Conservation (phyloP, 2,113 vertebrate genomes). For the Malurus alboscapulatus region DNA sequence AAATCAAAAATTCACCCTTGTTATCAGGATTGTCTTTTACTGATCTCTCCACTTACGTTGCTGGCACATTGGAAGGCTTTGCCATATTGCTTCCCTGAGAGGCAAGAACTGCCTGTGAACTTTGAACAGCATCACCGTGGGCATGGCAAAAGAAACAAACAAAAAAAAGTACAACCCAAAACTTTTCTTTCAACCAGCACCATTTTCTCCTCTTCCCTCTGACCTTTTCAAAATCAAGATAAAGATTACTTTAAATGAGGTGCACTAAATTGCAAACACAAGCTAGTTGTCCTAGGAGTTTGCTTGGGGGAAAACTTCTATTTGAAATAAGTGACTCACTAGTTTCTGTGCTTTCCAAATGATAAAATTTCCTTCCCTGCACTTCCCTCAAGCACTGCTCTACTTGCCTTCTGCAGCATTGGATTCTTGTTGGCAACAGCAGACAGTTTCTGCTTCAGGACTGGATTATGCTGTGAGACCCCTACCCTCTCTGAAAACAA, state of each 20-base stretch:
- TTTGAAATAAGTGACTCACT: constrained; percentile 17
- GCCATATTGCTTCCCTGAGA: background rate
- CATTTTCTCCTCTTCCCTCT: background rate
- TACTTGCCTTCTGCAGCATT: background rate
- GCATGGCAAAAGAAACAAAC: background rate
- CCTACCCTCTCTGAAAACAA: background rate
- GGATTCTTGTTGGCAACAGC: background rate
- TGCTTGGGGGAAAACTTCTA: background rate
- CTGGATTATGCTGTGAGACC: background rate
- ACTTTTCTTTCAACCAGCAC: background rate
- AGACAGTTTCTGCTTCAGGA: background rate
- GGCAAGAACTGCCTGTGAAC: background rate
- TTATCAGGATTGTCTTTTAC: background rate
- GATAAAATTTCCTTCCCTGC: background rate
- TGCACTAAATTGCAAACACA: background rate
- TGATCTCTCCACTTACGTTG: background rate
- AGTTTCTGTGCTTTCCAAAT: background rate
- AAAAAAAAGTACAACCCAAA: background rate
- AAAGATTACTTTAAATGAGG: background rate
- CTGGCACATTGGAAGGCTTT: background rate
- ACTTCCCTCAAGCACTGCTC: background rate
- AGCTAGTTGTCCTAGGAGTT: background rate
- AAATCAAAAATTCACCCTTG: background rate
- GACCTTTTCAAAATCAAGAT: background rate
- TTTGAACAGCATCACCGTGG: background rate